Conservation (phyloP, 1,140 invertebrate genomes). For the Drosophila kepulauana region DNA sequence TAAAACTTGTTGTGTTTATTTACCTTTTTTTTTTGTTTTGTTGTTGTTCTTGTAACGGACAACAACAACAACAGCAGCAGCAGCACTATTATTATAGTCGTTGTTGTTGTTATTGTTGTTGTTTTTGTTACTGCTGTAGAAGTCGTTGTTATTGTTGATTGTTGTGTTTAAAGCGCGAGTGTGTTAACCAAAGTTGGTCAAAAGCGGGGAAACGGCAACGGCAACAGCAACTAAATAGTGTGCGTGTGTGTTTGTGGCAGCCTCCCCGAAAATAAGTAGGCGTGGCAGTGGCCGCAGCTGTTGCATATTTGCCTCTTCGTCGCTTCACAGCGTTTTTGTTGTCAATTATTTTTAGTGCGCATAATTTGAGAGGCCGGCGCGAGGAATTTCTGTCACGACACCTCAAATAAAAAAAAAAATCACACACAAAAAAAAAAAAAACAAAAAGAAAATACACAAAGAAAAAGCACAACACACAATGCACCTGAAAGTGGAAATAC, state of each 20-base stretch:
- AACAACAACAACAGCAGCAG: too few species aligned
- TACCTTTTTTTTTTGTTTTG: conserved; percentile 53
- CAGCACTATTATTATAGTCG: conserved; percentile 44
- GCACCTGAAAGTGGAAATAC: conserved; percentile 65
- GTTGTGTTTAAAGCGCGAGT: conserved; percentile 65
- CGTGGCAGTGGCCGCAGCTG: conserved; percentile 22
- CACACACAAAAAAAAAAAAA: too few species aligned
- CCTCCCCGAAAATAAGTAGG: conserved; percentile 3
- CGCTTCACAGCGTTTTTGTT: conserved; percentile 25
- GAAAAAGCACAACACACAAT: conserved; percentile 46
- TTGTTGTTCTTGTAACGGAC: conserved; percentile 49
- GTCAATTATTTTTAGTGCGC: conserved; percentile 82
- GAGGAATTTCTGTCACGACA: conserved; percentile 80
- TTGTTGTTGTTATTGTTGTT: conserved; percentile 60
- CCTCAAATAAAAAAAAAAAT: conserved; percentile 41
- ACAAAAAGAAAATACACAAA: too few species aligned
- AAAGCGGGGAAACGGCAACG: conserved; percentile 22
- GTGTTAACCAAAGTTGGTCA: conserved; percentile 69
- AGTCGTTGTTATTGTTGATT: conserved; percentile 20
- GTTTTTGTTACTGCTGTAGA: conserved; percentile 56
- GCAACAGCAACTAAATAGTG: conserved; percentile 7
- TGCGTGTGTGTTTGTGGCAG: conserved; percentile 12
- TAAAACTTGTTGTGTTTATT: conserved; percentile 44
- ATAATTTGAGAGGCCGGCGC: conserved; percentile 63
- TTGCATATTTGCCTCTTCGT: conserved; percentile 9